These are phyloP conservation scores for Pteronotus mesoamericanus DNA, from an alignment of 2,797 vertebrate species.

Conservation along the genomic window DNA sequence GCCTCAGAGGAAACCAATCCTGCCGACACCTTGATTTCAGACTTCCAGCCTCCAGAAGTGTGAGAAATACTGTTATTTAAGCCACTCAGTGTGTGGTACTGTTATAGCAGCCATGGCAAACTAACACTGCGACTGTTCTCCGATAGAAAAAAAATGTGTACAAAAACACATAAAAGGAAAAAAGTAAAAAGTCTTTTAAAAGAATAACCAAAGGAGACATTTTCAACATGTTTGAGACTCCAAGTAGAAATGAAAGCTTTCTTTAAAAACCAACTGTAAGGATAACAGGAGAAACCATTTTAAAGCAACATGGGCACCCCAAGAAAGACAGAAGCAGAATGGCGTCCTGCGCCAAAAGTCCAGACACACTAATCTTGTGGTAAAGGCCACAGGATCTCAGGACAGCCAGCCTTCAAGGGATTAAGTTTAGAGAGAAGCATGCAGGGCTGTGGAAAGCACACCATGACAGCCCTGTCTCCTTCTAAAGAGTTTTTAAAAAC, in stretches of 20 bases:
- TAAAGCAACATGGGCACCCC: neutral
- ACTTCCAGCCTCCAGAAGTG: neutral
- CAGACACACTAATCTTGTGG: neutral
- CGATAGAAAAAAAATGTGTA: neutral
- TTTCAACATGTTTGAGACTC: neutral
- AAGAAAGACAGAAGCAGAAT: neutral
- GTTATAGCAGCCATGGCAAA: neutral
- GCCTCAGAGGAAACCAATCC: neutral
- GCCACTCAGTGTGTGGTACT: neutral
- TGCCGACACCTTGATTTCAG: neutral
- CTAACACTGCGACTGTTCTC: neutral
- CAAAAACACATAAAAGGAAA: neutral
- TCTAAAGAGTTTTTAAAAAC: neutral
- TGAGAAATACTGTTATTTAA: neutral
- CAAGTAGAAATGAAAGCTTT: neutral
- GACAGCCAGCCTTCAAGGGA: neutral
- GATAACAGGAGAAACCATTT: neutral
- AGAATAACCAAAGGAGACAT: neutral
- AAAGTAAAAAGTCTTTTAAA: neutral
- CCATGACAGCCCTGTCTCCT: neutral
- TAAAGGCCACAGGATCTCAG: neutral
- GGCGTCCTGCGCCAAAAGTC: neutral
- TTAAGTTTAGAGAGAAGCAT: neutral
- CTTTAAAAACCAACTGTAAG: neutral
- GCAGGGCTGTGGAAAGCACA: neutral